Evolutionary conservation across 2,797 vertebrate species (phyloP).

Genomic region (Mormyrops attenuatus): DNA sequence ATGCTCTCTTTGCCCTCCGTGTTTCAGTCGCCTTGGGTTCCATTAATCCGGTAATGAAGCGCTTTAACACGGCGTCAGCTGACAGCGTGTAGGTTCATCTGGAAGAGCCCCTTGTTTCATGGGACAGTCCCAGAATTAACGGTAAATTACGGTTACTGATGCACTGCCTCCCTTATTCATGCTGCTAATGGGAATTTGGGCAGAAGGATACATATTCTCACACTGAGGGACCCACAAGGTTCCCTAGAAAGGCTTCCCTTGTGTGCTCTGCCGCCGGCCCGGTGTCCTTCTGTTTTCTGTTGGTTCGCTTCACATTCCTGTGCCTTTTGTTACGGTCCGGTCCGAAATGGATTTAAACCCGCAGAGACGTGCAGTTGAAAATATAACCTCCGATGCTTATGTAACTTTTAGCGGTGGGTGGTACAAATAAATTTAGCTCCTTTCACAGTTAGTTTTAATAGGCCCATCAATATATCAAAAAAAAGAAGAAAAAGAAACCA

Average conservation of each 20-base stretch:
- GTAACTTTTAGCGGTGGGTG: neutral
- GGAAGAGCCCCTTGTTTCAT: conserved; percentile 41
- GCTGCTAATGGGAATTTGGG: neutral
- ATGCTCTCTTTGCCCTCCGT: neutral
- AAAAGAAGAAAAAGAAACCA: neutral
- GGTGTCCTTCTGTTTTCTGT: conserved; percentile 5
- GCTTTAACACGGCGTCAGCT: conserved; percentile 52
- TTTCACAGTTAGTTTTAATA: neutral
- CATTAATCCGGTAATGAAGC: conserved; percentile 61
- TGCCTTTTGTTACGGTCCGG: conserved; percentile 37
- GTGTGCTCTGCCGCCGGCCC: conserved; percentile 35
- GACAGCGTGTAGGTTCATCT: conserved; percentile 43
- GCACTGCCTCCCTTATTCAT: neutral
- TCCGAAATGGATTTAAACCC: conserved; percentile 12
- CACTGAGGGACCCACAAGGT: neutral
- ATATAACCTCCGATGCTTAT: neutral
- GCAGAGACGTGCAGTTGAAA: neutral
- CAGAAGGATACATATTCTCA: neutral
- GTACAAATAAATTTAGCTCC: neutral
- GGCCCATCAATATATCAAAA: neutral
- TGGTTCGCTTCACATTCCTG: conserved; percentile 33
- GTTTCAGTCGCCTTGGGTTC: conserved; percentile 49
- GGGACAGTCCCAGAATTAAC: conserved; percentile 16
- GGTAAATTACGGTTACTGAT: neutral
- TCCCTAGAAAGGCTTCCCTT: conserved; percentile 25